phyloP scores from a whole-genome alignment of 2,113 vertebrate species.

The Regulus satrapa region DNA sequence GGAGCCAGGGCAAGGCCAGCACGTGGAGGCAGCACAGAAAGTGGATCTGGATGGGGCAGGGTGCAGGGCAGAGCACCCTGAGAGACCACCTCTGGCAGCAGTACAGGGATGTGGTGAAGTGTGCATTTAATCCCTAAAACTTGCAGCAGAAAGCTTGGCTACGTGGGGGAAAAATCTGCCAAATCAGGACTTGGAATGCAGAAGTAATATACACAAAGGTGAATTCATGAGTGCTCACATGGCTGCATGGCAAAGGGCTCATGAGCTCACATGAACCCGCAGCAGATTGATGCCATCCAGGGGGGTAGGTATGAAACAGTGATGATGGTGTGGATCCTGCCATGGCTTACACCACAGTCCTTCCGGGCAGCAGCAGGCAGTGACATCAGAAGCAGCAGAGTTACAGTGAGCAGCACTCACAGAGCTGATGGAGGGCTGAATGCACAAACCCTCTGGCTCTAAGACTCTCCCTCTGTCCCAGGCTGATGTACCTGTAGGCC shows the following conservation, averaged over 20 bases:
- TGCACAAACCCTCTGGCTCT: neutral
- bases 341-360: neutral
- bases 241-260: neutral
- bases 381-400: neutral
- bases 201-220: neutral
- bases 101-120: neutral
- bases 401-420: neutral
- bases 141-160: neutral
- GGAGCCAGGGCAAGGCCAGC: neutral
- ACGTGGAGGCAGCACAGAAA: accelerated
- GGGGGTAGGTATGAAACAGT: neutral
- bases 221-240: neutral
- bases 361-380: neutral
- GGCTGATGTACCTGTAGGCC: neutral
- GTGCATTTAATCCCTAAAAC: neutral
- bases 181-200: neutral
- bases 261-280: accelerated
- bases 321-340: too few species aligned
- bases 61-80: neutral
- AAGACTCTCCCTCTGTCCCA: neutral
- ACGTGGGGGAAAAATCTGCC: neutral
- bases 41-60: neutral
- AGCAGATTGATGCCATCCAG: neutral
- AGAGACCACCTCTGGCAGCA: neutral
- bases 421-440: neutral